These are phyloP conservation scores for Melangyna quadrimaculata DNA, from an alignment of 2,888 invertebrate genomes.

Conservation along the genomic window DNA sequence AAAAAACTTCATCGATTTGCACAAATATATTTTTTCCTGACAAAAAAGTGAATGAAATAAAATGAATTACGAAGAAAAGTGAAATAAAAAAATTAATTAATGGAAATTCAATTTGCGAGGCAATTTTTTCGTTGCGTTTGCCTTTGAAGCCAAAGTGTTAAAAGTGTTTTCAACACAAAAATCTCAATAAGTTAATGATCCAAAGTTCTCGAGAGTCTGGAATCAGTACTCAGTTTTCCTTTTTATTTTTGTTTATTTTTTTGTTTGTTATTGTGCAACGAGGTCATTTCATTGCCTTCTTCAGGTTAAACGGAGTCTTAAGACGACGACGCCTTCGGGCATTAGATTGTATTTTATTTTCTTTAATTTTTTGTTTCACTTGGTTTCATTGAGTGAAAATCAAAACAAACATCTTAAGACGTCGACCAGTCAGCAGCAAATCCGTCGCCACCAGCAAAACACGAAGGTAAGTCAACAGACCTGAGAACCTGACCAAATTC, in stretches of 20 bases:
- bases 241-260: slow-evolving; percentile 51
- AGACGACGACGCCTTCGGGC: slow-evolving; percentile 34
- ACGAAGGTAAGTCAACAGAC: slow-evolving; percentile 53
- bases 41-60: slow-evolving; percentile 33
- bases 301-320: not conserved
- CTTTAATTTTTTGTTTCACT: slow-evolving; percentile 6
- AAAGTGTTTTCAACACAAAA: not conserved
- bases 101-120: slow-evolving; percentile 30
- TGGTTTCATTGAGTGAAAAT: slow-evolving; percentile 43
- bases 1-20: slow-evolving; percentile 47
- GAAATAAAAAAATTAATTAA: slow-evolving; percentile 22
- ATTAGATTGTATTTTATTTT: not conserved
- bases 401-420: slow-evolving; percentile 59
- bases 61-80: not conserved
- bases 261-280: slow-evolving; percentile 49
- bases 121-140: not conserved
- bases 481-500: slow-evolving; percentile 36
- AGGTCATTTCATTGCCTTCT: not conserved
- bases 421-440: not conserved
- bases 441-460: not conserved
- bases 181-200: not conserved
- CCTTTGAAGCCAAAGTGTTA: slow-evolving; percentile 39
- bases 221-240: not conserved
- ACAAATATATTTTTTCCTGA: slow-evolving; percentile 47
- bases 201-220: not conserved